Evolutionary conservation across 2,113 vertebrate species (phyloP).

Genomic region (Dicerorhinus sumatrensis): DNA sequence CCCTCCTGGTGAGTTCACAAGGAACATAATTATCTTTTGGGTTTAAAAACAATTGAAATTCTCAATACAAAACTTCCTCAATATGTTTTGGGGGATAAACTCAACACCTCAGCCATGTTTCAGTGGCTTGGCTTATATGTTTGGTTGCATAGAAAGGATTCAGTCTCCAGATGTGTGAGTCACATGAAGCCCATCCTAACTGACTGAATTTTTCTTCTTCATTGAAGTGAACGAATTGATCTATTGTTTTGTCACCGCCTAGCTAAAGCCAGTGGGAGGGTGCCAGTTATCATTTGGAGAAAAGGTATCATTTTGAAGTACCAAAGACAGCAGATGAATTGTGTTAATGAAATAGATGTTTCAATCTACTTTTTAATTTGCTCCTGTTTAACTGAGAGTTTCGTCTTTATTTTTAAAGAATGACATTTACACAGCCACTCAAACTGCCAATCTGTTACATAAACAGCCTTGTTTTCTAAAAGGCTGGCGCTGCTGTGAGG

Average conservation of each 20-base stretch:
- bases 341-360: constrained; percentile 74
- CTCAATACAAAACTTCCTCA: constrained; percentile 51
- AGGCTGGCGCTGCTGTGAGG: constrained; percentile 74
- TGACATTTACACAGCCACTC: constrained; percentile 73
- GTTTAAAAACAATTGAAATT: constrained; percentile 38
- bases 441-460: constrained; percentile 77
- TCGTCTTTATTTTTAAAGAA: constrained; percentile 82
- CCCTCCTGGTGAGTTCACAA: constrained; percentile 23
- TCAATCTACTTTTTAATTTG: constrained; percentile 80
- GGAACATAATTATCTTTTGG: constrained; percentile 35
- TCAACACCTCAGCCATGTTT: background rate
- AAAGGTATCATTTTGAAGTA: constrained; percentile 78
- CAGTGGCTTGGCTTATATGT: background rate
- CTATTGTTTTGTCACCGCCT: constrained; percentile 57
- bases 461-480: constrained; percentile 74
- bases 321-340: constrained; percentile 74
- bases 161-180: constrained; percentile 41
- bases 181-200: constrained; percentile 41
- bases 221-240: constrained; percentile 64
- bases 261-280: constrained; percentile 66
- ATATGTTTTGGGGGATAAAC: background rate
- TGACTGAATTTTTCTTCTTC: constrained; percentile 58
- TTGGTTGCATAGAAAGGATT: constrained; percentile 29
- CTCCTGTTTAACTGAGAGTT: constrained; percentile 75
- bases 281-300: constrained; percentile 68